Evolutionary conservation across 2,797 vertebrate genomes (phyloP).

Genomic region (Astyanax mexicanus): DNA sequence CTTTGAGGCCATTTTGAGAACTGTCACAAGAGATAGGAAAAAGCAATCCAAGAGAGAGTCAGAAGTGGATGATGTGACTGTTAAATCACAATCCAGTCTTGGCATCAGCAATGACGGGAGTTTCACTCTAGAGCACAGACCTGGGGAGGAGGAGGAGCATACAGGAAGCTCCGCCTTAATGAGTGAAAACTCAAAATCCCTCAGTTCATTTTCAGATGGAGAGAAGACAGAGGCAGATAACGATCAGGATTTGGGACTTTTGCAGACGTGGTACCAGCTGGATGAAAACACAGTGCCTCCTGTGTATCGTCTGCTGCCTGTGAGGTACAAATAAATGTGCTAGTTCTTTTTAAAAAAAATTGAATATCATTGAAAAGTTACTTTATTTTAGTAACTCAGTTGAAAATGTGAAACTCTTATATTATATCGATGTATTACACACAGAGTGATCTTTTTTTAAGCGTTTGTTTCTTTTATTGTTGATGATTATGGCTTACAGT

Average conservation of each 20-base stretch:
- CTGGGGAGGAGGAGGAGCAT: slow-evolving; percentile 38
- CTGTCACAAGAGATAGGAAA: slow-evolving; percentile 59
- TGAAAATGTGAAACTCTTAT: too few species aligned
- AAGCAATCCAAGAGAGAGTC: slow-evolving; percentile 44
- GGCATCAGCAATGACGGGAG: slow-evolving; percentile 28
- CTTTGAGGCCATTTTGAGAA: slow-evolving; percentile 65
- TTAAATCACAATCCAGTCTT: slow-evolving; percentile 46
- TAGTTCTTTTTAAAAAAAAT: background rate
- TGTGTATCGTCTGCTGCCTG: slow-evolving; percentile 68
- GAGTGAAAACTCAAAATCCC: slow-evolving; percentile 39
- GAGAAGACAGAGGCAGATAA: slow-evolving; percentile 60
- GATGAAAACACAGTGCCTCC: slow-evolving; percentile 70
- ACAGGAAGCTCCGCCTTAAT: slow-evolving; percentile 35
- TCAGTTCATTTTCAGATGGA: slow-evolving; percentile 39
- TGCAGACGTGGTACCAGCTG: slow-evolving; percentile 70
- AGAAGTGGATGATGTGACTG: slow-evolving; percentile 45
- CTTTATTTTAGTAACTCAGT: too few species aligned
- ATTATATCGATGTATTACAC: too few species aligned
- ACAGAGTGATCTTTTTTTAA: too few species aligned
- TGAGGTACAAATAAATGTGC: slow-evolving; percentile 62
- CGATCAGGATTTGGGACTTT: slow-evolving; percentile 66
- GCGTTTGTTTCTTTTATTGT: too few species aligned
- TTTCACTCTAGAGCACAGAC: slow-evolving; percentile 31
- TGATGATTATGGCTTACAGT: too few species aligned
- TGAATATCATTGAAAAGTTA: too few species aligned